Evolutionary conservation across 2,113 vertebrate genomes (phyloP).

Genomic region (Myiagra hebetior): DNA sequence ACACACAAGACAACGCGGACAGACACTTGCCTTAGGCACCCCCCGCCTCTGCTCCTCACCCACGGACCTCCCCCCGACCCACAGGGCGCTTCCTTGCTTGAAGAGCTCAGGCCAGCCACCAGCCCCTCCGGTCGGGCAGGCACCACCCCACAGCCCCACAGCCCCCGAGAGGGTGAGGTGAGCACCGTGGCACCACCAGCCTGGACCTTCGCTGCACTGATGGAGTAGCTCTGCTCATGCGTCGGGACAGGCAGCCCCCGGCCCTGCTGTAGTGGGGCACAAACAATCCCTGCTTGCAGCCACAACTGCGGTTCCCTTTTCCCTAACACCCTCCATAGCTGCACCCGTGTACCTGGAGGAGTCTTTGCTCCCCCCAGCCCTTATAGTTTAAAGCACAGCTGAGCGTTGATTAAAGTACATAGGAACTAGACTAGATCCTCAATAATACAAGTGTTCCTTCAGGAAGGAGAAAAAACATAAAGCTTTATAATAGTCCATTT

Average conservation of each 20-base stretch:
- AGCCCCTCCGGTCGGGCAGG: rapidly evolving
- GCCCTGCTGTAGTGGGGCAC: rapidly evolving
- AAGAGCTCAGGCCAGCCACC: not conserved
- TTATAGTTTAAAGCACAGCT: not conserved
- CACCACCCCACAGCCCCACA: not conserved
- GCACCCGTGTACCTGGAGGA: not conserved
- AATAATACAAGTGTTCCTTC: not conserved
- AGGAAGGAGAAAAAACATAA: not conserved
- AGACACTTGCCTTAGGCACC: not conserved
- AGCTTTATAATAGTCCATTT: not conserved
- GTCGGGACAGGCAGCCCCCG: rapidly evolving
- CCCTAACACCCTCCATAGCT: not conserved
- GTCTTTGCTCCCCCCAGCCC: not conserved
- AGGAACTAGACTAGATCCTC: not conserved
- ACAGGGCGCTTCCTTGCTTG: not conserved
- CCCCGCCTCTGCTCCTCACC: not conserved
- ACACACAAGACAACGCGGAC: not conserved
- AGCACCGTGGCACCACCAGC: not conserved
- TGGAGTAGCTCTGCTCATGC: not conserved
- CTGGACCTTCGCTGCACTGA: not conserved
- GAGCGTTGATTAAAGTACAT: not conserved
- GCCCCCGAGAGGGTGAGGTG: not conserved
- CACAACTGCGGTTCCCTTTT: not conserved
- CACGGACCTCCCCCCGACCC: not conserved
- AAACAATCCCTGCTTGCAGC: not conserved